Evolutionary conservation across 2,113 vertebrate species (phyloP).

Genomic region (Crotalus horridus): DNA sequence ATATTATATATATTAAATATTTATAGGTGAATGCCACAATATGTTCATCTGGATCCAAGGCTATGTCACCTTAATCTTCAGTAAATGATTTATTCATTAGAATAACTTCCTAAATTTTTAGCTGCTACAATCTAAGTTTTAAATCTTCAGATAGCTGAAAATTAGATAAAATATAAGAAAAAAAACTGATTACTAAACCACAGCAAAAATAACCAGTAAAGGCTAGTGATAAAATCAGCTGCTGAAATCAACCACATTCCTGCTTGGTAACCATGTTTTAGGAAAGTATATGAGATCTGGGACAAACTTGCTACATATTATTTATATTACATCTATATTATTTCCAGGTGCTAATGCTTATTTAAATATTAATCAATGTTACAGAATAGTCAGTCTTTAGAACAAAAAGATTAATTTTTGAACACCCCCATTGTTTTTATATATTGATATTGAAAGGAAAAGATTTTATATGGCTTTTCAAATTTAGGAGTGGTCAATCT

Average conservation of each 20-base stretch:
- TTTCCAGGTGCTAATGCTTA: conserved; percentile 47
- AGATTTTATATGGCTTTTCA: neutral
- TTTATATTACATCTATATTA: conserved; percentile 47
- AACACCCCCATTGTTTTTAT: conserved; percentile 18
- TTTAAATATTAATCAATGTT: conserved; percentile 55
- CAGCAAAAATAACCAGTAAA: neutral
- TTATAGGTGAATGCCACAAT: neutral
- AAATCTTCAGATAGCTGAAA: neutral
- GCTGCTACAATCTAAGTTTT: neutral
- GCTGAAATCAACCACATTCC: neutral
- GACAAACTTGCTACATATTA: neutral
- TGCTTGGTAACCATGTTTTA: conserved; percentile 16
- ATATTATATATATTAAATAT: neutral
- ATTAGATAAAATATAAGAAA: conserved; percentile 14
- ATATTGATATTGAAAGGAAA: neutral
- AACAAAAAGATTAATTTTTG: conserved; percentile 37
- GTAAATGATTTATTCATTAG: too few species aligned
- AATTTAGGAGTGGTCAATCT: neutral
- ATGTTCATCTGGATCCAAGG: too few species aligned
- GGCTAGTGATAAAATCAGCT: neutral
- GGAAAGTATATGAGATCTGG: neutral
- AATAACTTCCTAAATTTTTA: too few species aligned
- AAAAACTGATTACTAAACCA: conserved; percentile 8
- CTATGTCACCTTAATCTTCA: too few species aligned
- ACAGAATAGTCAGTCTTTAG: conserved; percentile 35